Evolutionary conservation across 2,113 vertebrate genomes (phyloP), one percentile per base, ranked within the genome.

Genomic region (Anser cygnoides): DNA sequence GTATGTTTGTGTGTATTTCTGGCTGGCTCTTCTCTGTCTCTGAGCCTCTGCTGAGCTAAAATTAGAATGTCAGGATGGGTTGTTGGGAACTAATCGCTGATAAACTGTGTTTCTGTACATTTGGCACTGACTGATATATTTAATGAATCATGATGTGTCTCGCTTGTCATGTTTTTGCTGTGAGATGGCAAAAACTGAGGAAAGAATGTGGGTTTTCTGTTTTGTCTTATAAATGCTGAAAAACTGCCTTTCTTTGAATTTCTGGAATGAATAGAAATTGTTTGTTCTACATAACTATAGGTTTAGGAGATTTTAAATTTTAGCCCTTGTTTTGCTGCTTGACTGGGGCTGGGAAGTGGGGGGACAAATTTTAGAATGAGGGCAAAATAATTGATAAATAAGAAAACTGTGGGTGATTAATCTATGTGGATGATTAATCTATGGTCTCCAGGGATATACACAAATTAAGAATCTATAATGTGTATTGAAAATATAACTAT

Each of bases 1-100:
- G 1, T 31, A 23, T 37, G 22, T 55, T 26, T 67, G 23, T 21
- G 13, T 35, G 22, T 83, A 28, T 79, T 77, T 83, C 50, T 74
- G 39, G 11, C 23, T 77, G n/a, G 14, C 17, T 71, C 11, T 92
- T 86, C 39, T 65, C 55, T 59, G 15, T 78, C 49, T 18, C 29
- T 33, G 55, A 92, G 35, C 9, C 88, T 25, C n/a, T 77, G 50
- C 9, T 85, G 31, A 90, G 37, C 19, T 85, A 90, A 74, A 85
- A 80, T 71, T 88, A 82, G 82, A 83, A 49, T 7, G 21, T 55
- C 21, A 44, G 35, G 39, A 62, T 88, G 13, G 3, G 63, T 50
- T 73, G 11, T 44, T 87, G 62, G 71, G 67, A 96, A 79, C 58
- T 55, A 80, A 90, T 83, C 22, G 11, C 50, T 70, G 11, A 37